phyloP scores from a whole-genome alignment of 2,113 vertebrate genomes.

The Ictalurus furcatus region DNA sequence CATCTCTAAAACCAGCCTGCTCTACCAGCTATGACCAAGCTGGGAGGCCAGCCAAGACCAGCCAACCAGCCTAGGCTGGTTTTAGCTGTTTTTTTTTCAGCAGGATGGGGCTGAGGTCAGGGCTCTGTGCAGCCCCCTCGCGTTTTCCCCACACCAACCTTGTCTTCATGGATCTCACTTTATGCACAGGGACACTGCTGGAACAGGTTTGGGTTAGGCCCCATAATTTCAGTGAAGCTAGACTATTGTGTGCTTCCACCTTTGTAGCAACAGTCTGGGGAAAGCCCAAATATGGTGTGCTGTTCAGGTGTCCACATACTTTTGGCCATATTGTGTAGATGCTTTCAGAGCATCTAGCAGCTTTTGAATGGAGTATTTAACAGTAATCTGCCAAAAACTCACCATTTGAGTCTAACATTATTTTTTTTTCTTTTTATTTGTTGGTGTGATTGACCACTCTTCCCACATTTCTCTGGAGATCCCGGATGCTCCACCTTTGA shows the following conservation, averaged over 20 bases:
- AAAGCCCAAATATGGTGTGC: background rate
- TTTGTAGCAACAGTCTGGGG: background rate
- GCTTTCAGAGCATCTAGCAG: background rate
- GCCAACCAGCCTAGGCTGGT: too few relatives aligned
- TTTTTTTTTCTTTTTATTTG: background rate
- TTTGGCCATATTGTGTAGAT: background rate
- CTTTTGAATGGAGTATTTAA: constrained; percentile 64
- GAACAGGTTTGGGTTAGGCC: too few relatives aligned
- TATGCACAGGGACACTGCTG: background rate
- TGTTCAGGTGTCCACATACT: background rate
- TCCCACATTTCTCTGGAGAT: background rate
- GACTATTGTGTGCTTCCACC: background rate
- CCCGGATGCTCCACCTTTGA: background rate
- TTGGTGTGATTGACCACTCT: background rate
- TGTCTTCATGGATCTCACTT: background rate
- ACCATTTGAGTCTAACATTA: background rate
- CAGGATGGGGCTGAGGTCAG: too few relatives aligned
- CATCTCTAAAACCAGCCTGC: too few relatives aligned
- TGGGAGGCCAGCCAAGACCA: too few relatives aligned
- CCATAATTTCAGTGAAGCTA: background rate
- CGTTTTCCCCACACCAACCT: background rate
- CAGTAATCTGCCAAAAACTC: background rate
- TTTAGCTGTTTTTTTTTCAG: too few relatives aligned
- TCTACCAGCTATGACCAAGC: too few relatives aligned
- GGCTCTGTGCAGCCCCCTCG: too few relatives aligned